These are phyloP conservation scores for Brachionus plicatilis DNA, from an alignment of 1,140 invertebrate species.

Conservation along the genomic window DNA sequence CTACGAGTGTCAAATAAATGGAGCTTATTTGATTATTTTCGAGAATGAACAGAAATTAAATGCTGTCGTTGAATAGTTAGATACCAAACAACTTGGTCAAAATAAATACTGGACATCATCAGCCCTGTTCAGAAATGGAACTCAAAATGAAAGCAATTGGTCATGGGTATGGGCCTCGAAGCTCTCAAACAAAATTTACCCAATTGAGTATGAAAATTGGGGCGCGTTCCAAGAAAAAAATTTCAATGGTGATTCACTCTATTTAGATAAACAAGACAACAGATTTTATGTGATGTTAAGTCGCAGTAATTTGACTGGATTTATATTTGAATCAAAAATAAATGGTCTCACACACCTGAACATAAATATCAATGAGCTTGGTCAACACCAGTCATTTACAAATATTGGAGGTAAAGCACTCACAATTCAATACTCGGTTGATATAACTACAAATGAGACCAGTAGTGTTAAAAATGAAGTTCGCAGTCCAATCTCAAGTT, in stretches of 20 bases:
- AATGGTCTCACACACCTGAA: neutral
- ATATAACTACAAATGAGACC: neutral
- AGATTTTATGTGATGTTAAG: slow-evolving; percentile 1
- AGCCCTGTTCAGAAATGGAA: neutral
- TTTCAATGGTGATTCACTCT: neutral
- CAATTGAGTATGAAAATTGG: neutral
- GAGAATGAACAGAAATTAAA: neutral
- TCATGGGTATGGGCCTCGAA: neutral
- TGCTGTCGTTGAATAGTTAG: neutral
- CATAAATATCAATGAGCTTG: neutral
- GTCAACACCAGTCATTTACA: neutral
- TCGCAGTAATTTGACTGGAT: slow-evolving; percentile 1
- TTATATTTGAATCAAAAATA: neutral
- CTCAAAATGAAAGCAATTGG: neutral
- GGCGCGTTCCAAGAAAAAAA: neutral
- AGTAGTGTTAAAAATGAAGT: slow-evolving; percentile 18
- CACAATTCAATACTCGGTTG: neutral
- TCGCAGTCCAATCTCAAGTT: neutral
- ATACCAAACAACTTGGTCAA: neutral
- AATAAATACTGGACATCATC: neutral
- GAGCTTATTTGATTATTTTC: neutral
- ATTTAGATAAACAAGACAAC: neutral
- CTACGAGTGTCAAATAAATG: neutral
- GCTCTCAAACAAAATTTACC: neutral
- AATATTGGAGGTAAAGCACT: neutral